Conservation (phyloP, 2,113 vertebrate species). For the Speoplatyrhinus poulsoni region DNA sequence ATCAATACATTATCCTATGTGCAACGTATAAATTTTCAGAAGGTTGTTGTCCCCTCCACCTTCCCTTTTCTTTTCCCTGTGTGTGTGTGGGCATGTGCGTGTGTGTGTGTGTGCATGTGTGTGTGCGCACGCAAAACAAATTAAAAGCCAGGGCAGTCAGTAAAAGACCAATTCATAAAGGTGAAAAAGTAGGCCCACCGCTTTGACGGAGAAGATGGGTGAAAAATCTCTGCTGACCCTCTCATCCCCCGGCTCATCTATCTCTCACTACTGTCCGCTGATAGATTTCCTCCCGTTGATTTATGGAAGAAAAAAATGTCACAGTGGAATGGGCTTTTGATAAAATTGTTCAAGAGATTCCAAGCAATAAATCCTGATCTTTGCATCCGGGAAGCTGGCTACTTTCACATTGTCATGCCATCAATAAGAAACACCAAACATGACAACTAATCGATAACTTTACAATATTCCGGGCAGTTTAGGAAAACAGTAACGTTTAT, state of each 20-base stretch:
- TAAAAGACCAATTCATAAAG: conserved; percentile 89
- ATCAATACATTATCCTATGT: conserved; percentile 77
- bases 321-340: conserved; percentile 99
- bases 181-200: conserved; percentile 85
- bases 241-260: conserved; percentile 94
- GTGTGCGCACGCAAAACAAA: conserved; percentile 82
- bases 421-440: conserved; percentile 92
- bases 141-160: conserved; percentile 85
- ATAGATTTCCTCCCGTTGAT: conserved; percentile 95
- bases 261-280: conserved; percentile 96
- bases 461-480: conserved; percentile 84
- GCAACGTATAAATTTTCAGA: conserved; percentile 73
- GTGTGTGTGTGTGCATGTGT: conserved; percentile 1
- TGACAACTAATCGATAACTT: conserved; percentile 93
- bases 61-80: neutral
- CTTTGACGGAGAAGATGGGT: conserved; percentile 88
- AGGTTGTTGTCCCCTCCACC: conserved; percentile 23
- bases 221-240: conserved; percentile 96
- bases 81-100: neutral
- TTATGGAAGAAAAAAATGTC: conserved; percentile 98
- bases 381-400: conserved; percentile 92
- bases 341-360: conserved; percentile 99
- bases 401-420: conserved; percentile 95
- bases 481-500: conserved; percentile 81
- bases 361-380: conserved; percentile 99